Conservation (phyloP, 2,797 vertebrate genomes). For the Eospalax fontanierii region DNA sequence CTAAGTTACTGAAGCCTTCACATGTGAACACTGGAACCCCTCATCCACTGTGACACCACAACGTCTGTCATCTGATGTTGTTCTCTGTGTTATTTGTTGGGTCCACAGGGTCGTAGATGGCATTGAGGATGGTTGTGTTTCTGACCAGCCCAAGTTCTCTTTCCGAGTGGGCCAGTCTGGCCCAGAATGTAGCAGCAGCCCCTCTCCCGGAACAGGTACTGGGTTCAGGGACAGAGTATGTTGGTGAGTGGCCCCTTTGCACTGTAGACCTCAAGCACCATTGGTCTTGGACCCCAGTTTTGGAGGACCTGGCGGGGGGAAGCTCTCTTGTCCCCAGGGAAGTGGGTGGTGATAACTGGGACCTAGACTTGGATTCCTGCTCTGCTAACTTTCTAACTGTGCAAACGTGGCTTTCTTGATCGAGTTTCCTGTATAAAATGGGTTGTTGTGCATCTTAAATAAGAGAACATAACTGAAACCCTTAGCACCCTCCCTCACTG, state of each 20-base stretch:
- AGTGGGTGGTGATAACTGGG: neutral
- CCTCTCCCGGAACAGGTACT: constrained; percentile 87
- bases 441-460: neutral
- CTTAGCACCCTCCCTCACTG: neutral
- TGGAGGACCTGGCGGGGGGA: neutral
- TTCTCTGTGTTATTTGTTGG: constrained; percentile 27
- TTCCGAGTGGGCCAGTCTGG: constrained; percentile 84
- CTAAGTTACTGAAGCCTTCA: neutral
- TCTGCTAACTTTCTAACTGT: neutral
- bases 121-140: constrained; percentile 87
- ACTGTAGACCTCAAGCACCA: neutral
- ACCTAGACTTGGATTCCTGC: neutral
- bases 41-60: neutral
- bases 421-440: neutral
- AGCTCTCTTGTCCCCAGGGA: neutral
- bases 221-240: neutral
- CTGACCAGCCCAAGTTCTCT: constrained; percentile 86
- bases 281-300: neutral
- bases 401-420: neutral
- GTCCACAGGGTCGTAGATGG: constrained; percentile 88
- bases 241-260: neutral
- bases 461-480: neutral
- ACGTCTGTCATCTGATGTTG: neutral
- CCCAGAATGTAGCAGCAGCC: constrained; percentile 84
- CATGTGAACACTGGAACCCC: neutral